Percentiles rank a stretch among this genome's conserved stretches.
Conservation (phyloP, 2,888 invertebrate species). For the Hofmannophila pseudospretella region DNA sequence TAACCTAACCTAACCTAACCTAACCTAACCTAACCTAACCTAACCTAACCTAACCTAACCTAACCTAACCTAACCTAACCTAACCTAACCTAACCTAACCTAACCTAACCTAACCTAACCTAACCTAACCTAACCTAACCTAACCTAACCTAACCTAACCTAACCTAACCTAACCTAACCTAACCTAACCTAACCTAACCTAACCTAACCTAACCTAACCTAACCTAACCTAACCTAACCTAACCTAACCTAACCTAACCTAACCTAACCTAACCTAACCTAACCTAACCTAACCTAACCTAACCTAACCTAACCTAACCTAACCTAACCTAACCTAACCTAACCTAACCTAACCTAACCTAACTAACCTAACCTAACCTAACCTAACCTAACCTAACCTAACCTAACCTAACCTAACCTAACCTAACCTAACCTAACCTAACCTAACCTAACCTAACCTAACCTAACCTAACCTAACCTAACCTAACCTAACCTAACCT, state of each 20-base stretch:
- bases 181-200: not conserved
- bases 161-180: conserved; percentile 1
- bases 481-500: conserved; percentile 19
- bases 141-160: not conserved
- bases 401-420: conserved; percentile 19
- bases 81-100: not conserved
- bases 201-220: conserved; percentile 12
- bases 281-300: conserved; percentile 1
- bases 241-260: conserved; percentile 3
- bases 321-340: conserved; percentile 24
- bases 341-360: conserved; percentile 24
- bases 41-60: conserved; percentile 12
- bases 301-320: conserved; percentile 23
- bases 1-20: conserved; percentile 22
- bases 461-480: conserved; percentile 19
- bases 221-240: conserved; percentile 16
- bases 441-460: conserved; percentile 16
- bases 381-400: conserved; percentile 21
- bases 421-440: conserved; percentile 19
- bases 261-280: conserved; percentile 1
- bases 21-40: conserved; percentile 18
- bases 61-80: not conserved
- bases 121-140: not conserved
- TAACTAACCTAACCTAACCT: conserved; percentile 23
- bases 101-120: not conserved